Percentiles rank a stretch among this genome's conserved stretches.
Evolutionary conservation across 2,113 vertebrate genomes (phyloP).

Genomic region (Leucopsar rothschildi): DNA sequence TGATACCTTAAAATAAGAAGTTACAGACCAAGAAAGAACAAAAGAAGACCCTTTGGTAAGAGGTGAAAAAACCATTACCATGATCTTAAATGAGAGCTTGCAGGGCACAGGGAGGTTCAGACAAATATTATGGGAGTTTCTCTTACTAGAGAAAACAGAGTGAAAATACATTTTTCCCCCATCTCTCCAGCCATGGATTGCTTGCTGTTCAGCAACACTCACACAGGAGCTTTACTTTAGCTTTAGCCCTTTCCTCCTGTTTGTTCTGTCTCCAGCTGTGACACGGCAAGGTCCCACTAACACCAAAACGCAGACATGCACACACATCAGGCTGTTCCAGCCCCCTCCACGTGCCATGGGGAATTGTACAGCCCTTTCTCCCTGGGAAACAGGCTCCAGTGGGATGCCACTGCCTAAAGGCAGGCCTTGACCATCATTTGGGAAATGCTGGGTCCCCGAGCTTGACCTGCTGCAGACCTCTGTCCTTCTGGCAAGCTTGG

Average conservation of each 20-base stretch:
- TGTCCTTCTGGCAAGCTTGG: background rate
- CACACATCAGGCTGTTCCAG: background rate
- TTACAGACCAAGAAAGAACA: background rate
- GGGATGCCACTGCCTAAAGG: background rate
- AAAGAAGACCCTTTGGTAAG: background rate
- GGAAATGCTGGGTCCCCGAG: background rate
- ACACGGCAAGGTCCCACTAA: background rate
- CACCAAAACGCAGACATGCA: background rate
- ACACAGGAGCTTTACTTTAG: background rate
- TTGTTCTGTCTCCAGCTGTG: background rate
- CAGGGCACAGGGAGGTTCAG: background rate
- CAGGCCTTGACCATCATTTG: background rate
- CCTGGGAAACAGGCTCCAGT: background rate
- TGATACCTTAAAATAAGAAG: background rate
- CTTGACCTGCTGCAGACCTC: background rate
- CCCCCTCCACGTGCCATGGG: background rate
- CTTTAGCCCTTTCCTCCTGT: background rate
- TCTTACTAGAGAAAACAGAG: background rate
- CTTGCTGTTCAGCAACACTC: background rate
- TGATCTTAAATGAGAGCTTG: background rate
- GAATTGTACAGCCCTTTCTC: fast-evolving
- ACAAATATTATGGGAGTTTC: background rate
- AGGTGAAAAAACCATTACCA: background rate
- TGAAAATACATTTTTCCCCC: background rate
- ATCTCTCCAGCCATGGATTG: background rate